phyloP scores from a whole-genome alignment of 2,113 vertebrate genomes.

The Peromyscus maniculatus region DNA sequence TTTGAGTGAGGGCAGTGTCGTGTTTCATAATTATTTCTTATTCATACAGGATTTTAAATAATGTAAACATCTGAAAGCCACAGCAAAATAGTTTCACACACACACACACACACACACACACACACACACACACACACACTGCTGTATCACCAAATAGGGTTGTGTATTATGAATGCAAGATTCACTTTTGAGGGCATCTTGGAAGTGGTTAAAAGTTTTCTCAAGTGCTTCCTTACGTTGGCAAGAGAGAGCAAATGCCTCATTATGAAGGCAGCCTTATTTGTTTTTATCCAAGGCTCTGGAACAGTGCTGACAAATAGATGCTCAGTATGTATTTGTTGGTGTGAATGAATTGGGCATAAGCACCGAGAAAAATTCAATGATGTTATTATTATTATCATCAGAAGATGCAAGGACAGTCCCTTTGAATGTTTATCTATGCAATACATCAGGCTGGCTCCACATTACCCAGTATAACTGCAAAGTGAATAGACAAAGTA shows the following conservation, averaged over 20 bases:
- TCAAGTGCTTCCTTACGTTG: neutral
- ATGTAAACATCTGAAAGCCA: neutral
- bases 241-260: neutral
- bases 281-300: neutral
- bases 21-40: neutral
- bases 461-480: neutral
- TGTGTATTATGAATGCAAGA: neutral
- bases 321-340: neutral
- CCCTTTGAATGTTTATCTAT: slow-evolving; percentile 4
- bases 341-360: neutral
- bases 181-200: neutral
- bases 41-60: neutral
- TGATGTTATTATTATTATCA: neutral
- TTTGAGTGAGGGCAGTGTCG: neutral
- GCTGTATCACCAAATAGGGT: neutral
- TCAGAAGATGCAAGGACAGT: neutral
- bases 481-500: neutral
- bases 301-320: neutral
- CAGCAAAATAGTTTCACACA: neutral
- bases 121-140: neutral
- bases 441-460: neutral
- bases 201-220: neutral
- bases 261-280: neutral
- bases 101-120: neutral
- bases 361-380: neutral